phyloP scores from a whole-genome alignment of 2,797 vertebrate genomes.

The Lerista edwardsae region DNA sequence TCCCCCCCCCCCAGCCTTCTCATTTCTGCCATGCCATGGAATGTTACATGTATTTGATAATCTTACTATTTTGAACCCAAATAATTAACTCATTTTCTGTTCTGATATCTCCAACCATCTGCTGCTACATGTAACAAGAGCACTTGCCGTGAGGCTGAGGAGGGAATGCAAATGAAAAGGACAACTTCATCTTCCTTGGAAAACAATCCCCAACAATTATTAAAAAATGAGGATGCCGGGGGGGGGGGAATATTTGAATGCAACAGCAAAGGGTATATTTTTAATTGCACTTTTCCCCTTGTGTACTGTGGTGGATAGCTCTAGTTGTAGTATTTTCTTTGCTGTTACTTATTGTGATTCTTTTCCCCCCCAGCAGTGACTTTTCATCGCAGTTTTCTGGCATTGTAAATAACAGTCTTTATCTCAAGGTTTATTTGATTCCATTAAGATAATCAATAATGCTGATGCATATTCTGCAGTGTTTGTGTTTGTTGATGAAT shows the following conservation, averaged over 20 bases:
- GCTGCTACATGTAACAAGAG: conserved; percentile 73
- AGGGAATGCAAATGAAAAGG: conserved; percentile 70
- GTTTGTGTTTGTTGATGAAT: conserved; percentile 19
- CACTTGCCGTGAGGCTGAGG: conserved; percentile 61
- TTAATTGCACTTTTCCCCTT: conserved; percentile 69
- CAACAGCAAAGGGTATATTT: conserved; percentile 68
- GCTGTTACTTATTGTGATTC: conserved; percentile 64
- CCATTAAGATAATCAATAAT: conserved; percentile 32
- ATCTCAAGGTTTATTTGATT: conserved; percentile 43
- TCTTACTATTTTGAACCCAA: conserved; percentile 63
- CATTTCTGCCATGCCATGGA: conserved; percentile 44
- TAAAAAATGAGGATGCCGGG: conserved; percentile 71
- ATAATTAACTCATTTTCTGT: conserved; percentile 71
- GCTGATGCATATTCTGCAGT: conserved; percentile 28
- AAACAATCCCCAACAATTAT: conserved; percentile 70
- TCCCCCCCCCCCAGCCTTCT: conserved; percentile 37
- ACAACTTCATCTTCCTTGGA: conserved; percentile 72
- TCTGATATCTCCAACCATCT: conserved; percentile 68
- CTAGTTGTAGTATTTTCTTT: conserved; percentile 63
- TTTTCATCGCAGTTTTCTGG: conserved; percentile 58
- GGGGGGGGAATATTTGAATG: conserved; percentile 69
- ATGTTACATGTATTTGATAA: conserved; percentile 57
- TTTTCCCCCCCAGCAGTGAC: conserved; percentile 60
- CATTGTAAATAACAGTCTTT: conserved; percentile 59
- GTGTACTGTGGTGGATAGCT: conserved; percentile 68